Evolutionary conservation across 2,797 vertebrate genomes (phyloP).

Genomic region (Gallinago stenura): DNA sequence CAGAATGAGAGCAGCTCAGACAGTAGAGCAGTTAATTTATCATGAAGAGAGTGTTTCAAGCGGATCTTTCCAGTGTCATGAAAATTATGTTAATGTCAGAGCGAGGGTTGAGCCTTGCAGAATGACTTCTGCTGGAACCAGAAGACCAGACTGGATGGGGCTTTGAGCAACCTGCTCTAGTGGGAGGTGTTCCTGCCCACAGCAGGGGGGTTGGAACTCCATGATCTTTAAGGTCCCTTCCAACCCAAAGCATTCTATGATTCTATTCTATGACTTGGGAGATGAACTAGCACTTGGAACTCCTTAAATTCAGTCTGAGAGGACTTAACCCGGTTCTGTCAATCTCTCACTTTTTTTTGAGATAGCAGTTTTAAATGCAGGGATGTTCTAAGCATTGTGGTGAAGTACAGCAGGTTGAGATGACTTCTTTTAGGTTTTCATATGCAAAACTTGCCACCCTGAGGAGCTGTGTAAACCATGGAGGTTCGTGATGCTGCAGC

Average conservation of each 20-base stretch:
- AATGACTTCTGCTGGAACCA: not conserved
- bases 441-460: not conserved
- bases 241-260: no score
- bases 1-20: not conserved
- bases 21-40: not conserved
- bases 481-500: not conserved
- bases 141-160: no score
- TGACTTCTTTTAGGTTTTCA: not conserved
- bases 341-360: not conserved
- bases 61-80: not conserved
- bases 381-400: not conserved
- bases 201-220: no score
- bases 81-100: not conserved
- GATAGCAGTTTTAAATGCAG: no score
- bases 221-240: no score
- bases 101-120: not conserved
- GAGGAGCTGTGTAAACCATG: not conserved
- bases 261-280: not conserved
- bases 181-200: no score
- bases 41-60: not conserved
- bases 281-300: not conserved
- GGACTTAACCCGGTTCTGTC: not conserved
- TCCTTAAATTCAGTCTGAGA: not conserved
- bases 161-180: no score
- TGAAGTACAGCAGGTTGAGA: not conserved